A percentile compares a stretch with the other conserved stretches of the same genome.
These are phyloP conservation scores for Keiferia lycopersicella DNA, from an alignment of 2,888 invertebrate genomes.

Conservation along the genomic window DNA sequence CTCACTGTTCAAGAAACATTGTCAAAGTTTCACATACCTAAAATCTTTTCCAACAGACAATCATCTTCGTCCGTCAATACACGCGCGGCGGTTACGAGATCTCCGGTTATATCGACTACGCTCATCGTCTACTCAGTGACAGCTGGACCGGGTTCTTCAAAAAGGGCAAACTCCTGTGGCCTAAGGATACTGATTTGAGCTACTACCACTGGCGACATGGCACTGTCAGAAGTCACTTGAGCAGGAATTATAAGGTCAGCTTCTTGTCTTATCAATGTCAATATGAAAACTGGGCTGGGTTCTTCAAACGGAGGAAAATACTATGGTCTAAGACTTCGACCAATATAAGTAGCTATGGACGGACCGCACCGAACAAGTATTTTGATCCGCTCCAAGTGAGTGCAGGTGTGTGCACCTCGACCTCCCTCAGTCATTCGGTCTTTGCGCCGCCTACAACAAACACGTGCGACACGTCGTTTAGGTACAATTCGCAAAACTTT, in stretches of 20 bases:
- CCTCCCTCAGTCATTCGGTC: too few species aligned
- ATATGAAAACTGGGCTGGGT: slow-evolving; percentile 87
- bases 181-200: slow-evolving; percentile 86
- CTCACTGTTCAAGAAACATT: too few species aligned
- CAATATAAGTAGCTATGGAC: slow-evolving; percentile 91
- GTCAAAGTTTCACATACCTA: background rate
- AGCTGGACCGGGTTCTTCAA: slow-evolving; percentile 90
- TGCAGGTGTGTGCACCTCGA: too few species aligned
- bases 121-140: slow-evolving; percentile 84
- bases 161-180: slow-evolving; percentile 83
- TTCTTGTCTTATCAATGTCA: slow-evolving; percentile 72
- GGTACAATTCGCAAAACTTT: too few species aligned
- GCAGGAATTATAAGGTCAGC: slow-evolving; percentile 87
- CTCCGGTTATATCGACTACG: slow-evolving; percentile 93
- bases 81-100: slow-evolving; percentile 88
- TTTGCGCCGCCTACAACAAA: too few species aligned
- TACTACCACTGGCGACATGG: slow-evolving; percentile 90
- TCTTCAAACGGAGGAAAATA: slow-evolving; percentile 82
- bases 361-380: slow-evolving; percentile 85
- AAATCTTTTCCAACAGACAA: slow-evolving; percentile 78
- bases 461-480: too few species aligned
- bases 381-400: too few species aligned
- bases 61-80: slow-evolving; percentile 88
- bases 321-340: background rate
- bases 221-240: slow-evolving; percentile 85